These are phyloP conservation scores for Atethmia centrago DNA, from an alignment of 2,888 invertebrate genomes.

Conservation along the genomic window DNA sequence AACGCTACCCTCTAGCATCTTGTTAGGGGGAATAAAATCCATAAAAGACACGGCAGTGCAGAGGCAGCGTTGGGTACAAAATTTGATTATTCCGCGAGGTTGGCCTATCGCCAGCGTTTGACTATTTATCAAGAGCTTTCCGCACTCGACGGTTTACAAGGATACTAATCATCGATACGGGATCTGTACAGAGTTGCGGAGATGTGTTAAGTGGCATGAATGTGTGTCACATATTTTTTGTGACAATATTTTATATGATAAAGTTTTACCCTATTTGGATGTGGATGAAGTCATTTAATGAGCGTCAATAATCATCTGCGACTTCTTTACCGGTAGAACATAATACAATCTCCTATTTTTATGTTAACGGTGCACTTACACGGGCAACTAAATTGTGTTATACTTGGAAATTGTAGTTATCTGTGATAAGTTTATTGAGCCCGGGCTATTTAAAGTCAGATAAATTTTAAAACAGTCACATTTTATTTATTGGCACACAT, in stretches of 20 bases:
- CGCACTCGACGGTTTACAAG: slow-evolving; percentile 86
- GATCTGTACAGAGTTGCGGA: slow-evolving; percentile 75
- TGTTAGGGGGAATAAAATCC: slow-evolving; percentile 89
- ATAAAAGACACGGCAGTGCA: slow-evolving; percentile 87
- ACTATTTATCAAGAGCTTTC: slow-evolving; percentile 89
- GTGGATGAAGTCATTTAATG: neutral
- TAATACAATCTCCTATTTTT: neutral
- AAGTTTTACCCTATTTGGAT: neutral
- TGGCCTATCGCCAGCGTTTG: slow-evolving; percentile 89
- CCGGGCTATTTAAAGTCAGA: neutral
- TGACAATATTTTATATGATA: neutral
- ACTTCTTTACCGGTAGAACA: no score
- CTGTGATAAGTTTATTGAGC: neutral
- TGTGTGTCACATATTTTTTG: slow-evolving; percentile 23
- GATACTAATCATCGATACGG: slow-evolving; percentile 86
- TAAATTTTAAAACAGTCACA: neutral
- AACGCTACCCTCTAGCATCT: slow-evolving; percentile 84
- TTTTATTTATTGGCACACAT: no score
- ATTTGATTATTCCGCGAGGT: slow-evolving; percentile 90
- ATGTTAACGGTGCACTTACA: neutral
- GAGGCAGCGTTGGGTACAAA: slow-evolving; percentile 84
- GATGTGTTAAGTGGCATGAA: neutral
- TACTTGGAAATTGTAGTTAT: neutral
- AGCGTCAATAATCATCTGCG: neutral
- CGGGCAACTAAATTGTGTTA: neutral